Evolutionary conservation across 2,888 invertebrate genomes (phyloP), one percentile per base, ranked within the genome.

Genomic region (Tipula vernalis): DNA sequence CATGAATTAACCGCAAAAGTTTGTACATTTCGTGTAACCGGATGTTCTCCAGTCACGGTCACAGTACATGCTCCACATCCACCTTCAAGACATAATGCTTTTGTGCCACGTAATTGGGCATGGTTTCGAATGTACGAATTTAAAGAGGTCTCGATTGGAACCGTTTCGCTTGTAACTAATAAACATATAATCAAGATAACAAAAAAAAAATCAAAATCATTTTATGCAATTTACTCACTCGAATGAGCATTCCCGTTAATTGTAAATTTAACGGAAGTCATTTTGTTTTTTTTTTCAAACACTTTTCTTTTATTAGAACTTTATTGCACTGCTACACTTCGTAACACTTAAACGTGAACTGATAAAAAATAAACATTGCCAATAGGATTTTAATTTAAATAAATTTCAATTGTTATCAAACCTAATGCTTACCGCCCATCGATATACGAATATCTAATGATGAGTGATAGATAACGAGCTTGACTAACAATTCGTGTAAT

Each of bases 1-100:
- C 95, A 95, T 95, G 95, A 90, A 5, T 90, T 84, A 39, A 84
- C 36, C 0, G 41, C 71, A 71, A 71, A 71, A 10, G 71, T 71
- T 28, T 71, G 28, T 18, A 71, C 28, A 10, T 10, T 0, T 10
- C 71, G 71, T 13, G 84, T 84, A 36, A 84, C 84, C n/a, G 84
- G 84, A 39, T 84, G 84, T 6, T 39, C 41, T 13, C 84, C 84
- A 39, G 39, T 84, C 41, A 41, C 84, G 41, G 36, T 84, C 41
- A 84, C 84, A 13, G 41, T 84, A 39, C 71, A 71, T 71, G 71
- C 71, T 0, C 71, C 71, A 10, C 71, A 71, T 18, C 71, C 71
- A 71, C 71, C 71, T 12, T 71, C 71, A 5, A 71, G 71, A 71
- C 71, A 71, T 71, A 71, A 71, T 28, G 71, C 28, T 28, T 71